Base-by-base conservation (phyloP, 2,888 invertebrate species). In the Boloria euphrosyne region DNA sequence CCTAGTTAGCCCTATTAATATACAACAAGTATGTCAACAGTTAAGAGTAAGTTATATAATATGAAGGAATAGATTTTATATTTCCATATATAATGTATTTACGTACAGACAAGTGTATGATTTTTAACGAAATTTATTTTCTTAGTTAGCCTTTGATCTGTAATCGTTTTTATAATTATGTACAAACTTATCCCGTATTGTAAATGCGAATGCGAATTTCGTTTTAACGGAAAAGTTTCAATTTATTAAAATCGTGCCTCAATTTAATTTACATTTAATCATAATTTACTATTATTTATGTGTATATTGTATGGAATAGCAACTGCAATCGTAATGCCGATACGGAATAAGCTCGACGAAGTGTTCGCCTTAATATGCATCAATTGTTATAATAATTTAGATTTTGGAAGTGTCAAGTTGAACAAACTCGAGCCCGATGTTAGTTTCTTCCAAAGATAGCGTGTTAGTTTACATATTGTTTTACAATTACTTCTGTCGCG, bases 361-460 rank as follows among this genome's bases (percentile, higher is more conserved):
- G 74, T 61, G 62, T 66, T 71, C 79, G 79, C 75, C 75, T 75
- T 74, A 74, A 75, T 77, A 71, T 63, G 72, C 72, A 65, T 70
- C 62, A 71, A 74, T 77, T 77, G 75, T 78, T 78, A 76, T 73
- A 72, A 68, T 75, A 73, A 73, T 76, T 74, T 74, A 75, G 73
- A 74, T 74, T 77, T 81, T 79, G 79, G 80, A 81, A 79, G 79
- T 74, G 73, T 68, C 73, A 71, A 70, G 58, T 71, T 76, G 79
- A 80, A 79, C 80, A 80, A 80, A 79, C 71, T 52, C 64, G 75
- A 73, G 73, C 85, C 85, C 80, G 83, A 82, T 80, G 79, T 85
- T 84, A 81, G 80, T 86, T 87, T 86, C 89, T 90, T 90, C 91
- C 91, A 91, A 91, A 91, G 91, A 90, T 90, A 89, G 85, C 76